These are phyloP conservation scores for Bombus balteatus DNA, from an alignment of 1,140 invertebrate species.

Conservation along the genomic window DNA sequence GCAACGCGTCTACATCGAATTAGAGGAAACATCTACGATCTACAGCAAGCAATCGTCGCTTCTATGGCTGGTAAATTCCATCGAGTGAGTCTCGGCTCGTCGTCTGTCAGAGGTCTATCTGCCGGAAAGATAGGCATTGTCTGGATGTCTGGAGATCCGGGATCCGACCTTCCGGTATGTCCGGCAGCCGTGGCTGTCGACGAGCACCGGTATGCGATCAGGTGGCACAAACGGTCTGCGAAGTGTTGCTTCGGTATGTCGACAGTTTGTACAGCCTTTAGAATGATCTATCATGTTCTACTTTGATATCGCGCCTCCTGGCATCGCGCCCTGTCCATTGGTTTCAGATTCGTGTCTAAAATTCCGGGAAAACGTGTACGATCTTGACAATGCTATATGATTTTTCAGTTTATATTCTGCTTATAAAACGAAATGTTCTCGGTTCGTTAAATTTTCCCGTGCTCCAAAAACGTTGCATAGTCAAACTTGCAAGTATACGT, in stretches of 20 bases:
- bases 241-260: constrained; percentile 72
- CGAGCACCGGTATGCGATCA: constrained; percentile 67
- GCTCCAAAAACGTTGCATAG: no score
- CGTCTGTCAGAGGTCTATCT: constrained; percentile 57
- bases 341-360: neutral
- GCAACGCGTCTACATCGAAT: neutral
- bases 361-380: neutral
- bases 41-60: neutral
- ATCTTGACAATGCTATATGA: neutral
- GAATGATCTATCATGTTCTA: constrained; percentile 48
- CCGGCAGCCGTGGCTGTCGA: constrained; percentile 61
- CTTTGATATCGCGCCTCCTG: neutral
- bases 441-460: no score
- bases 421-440: no score
- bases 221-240: constrained; percentile 70
- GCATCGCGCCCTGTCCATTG: neutral
- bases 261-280: constrained; percentile 63
- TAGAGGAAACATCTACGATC: neutral
- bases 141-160: constrained; percentile 64
- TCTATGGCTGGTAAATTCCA: constrained; percentile 41
- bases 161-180: constrained; percentile 65
- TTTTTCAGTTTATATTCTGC: no score
- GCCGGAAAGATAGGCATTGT: constrained; percentile 68
- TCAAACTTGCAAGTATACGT: no score
- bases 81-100: constrained; percentile 49